Evolutionary conservation across 1,140 invertebrate genomes (phyloP), one percentile per base, ranked within the genome.

Genomic region (Drosophila ananassae): DNA sequence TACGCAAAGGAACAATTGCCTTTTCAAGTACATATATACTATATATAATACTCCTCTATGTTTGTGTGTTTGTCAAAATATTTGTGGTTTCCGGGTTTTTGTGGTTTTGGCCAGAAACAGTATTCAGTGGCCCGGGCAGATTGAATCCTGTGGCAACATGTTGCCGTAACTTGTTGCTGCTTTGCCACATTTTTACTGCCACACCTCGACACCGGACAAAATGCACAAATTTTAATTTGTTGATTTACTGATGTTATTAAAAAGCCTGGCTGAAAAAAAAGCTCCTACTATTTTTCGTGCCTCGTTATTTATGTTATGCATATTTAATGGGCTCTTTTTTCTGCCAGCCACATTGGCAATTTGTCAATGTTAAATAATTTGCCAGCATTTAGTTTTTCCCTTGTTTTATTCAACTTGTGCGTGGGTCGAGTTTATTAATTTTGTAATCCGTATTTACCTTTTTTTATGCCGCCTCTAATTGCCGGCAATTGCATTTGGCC

Each of bases 81-180:
- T 89, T 89, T 89, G 85, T 72, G 85, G 85, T 90, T 89, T 89
- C 85, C 80, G 85, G 77, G 71, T 84, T 90, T 75, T 87, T 80
- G 66, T 77, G 68, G 61, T 64, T 76, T 85, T 79, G 80, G 21
- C 73, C 69, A 76, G 55, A 60, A 53, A 66, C 71, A 73, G 67
- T 62, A 37, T 37, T 13, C 32, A 10, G n/a, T 13, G 28, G 28
- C 50, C 34, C 3, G 3, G 21, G 6, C 51, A 59, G 59, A 64
- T 74, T 73, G 68, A 53, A 24, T 64, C 50, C 28, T 17, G 59
- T 50, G 61, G 59, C 69, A 74, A 85, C 82, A 81, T 89, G 83
- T 89, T 89, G 82, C 64, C 48, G 61, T 78, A 67, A 67, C 54
- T 79, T 67, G 72, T 59, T 74, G 41, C 41, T 21, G 54, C 67